These are phyloP conservation scores for Isoperla grammatica DNA, from an alignment of 2,888 invertebrate species.

Conservation along the genomic window DNA sequence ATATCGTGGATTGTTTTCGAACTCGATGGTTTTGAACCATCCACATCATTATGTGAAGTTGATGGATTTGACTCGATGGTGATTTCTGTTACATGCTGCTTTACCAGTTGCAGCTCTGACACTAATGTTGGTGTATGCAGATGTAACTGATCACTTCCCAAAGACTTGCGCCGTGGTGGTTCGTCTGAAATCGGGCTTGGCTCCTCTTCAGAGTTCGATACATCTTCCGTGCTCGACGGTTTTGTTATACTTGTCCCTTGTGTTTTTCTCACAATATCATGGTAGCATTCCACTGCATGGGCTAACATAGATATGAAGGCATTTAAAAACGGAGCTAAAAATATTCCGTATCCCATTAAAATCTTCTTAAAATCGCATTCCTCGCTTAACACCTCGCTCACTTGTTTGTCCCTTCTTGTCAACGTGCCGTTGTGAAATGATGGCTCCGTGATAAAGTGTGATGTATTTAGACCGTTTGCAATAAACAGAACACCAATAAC, in stretches of 20 bases:
- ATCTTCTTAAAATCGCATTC: conserved; percentile 34
- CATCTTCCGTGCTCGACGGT: background rate
- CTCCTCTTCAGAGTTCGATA: background rate
- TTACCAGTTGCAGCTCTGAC: conserved; percentile 2
- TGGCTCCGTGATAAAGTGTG: conserved; percentile 8
- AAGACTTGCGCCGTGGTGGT: no score
- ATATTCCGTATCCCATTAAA: conserved; percentile 38
- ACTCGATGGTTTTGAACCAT: no score
- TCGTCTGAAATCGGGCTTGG: no score
- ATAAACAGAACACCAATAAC: conserved; percentile 32
- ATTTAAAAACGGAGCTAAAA: conserved; percentile 40
- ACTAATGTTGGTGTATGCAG: conserved; percentile 5
- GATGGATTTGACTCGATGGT: no score
- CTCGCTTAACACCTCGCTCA: background rate
- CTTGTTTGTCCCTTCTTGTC: background rate
- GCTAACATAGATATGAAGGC: conserved; percentile 40
- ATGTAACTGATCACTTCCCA: background rate
- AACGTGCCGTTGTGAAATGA: conserved; percentile 2
- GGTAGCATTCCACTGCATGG: conserved; percentile 34
- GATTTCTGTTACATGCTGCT: no score
- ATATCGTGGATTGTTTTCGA: no score
- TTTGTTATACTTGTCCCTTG: background rate
- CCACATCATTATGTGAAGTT: background rate
- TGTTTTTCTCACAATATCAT: background rate
- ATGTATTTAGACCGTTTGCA: conserved; percentile 27